Conservation (phyloP, 2,888 invertebrate species). For the Homarus gammarus region DNA sequence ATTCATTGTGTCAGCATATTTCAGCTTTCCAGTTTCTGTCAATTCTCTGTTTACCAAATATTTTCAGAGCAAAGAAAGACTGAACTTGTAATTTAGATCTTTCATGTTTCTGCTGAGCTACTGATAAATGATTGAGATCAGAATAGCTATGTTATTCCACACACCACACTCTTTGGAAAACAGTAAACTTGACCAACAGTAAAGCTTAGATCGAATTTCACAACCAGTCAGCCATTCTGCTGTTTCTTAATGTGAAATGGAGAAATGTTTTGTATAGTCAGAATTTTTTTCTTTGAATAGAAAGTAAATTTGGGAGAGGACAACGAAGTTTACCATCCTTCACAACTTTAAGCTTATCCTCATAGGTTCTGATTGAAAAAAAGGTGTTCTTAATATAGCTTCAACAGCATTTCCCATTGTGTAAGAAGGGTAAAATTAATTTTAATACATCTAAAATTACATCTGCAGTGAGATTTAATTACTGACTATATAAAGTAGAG, state of each 20-base stretch:
- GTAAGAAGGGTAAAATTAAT: not conserved
- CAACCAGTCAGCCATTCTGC: not conserved
- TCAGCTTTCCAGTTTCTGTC: not conserved
- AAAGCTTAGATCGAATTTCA: slow-evolving; percentile 1
- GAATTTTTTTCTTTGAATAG: not conserved
- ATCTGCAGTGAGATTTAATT: too few relatives aligned
- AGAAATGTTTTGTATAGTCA: not conserved
- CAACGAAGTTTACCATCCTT: not conserved
- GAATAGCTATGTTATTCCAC: slow-evolving; percentile 1
- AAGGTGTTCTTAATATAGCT: too few relatives aligned
- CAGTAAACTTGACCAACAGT: slow-evolving; percentile 12
- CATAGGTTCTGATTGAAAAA: not conserved
- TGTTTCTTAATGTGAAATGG: not conserved
- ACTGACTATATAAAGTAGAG: too few relatives aligned
- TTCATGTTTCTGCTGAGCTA: slow-evolving; percentile 15
- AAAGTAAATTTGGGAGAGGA: slow-evolving; percentile 6
- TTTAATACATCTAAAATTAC: too few relatives aligned
- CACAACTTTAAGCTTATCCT: not conserved
- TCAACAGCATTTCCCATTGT: not conserved
- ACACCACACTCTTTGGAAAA: not conserved
- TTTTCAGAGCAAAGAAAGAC: not conserved
- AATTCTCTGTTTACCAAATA: not conserved
- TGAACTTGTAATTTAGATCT: slow-evolving; percentile 8
- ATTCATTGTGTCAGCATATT: not conserved
- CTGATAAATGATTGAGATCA: not conserved